Evolutionary conservation across 64 coral and sea anemone species (phyloP).

Genomic region (Cladopsammia gracilis): DNA sequence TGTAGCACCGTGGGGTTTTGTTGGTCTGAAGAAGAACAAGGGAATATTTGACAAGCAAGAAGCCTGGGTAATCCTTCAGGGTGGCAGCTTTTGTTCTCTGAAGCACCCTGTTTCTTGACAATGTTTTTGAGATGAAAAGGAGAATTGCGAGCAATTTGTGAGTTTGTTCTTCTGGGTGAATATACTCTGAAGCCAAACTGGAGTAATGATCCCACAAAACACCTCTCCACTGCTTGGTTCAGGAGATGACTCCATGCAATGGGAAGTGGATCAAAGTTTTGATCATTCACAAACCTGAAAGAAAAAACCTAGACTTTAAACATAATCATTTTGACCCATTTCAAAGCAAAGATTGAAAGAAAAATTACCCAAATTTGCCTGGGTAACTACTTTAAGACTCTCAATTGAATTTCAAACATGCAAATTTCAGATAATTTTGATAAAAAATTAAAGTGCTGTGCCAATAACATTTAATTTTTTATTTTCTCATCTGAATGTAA

Average conservation of each 20-base stretch:
- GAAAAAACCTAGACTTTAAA: background rate
- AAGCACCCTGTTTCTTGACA: background rate
- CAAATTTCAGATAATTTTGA: no score
- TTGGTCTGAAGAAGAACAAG: background rate
- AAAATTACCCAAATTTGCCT: no score
- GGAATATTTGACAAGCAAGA: slow-evolving; percentile 47
- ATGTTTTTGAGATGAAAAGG: slow-evolving; percentile 55
- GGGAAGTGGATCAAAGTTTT: slow-evolving; percentile 18
- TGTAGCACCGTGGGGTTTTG: slow-evolving; percentile 29
- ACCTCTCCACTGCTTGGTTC: slow-evolving; percentile 66
- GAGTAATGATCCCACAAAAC: slow-evolving; percentile 58
- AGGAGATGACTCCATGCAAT: slow-evolving; percentile 21
- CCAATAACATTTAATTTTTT: no score
- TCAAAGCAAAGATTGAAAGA: no score
- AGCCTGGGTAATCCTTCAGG: slow-evolving; percentile 20
- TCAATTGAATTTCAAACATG: no score
- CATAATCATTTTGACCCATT: no score
- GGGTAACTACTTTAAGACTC: no score
- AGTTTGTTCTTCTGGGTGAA: background rate
- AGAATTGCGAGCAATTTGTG: slow-evolving; percentile 20
- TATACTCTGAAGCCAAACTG: slow-evolving; percentile 54
- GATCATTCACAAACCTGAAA: slow-evolving; percentile 41
- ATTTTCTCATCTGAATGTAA: no score
- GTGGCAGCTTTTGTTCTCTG: background rate
- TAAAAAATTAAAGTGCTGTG: no score